phyloP scores from a whole-genome alignment of 2,888 invertebrate genomes.

The Torymus auratus region DNA sequence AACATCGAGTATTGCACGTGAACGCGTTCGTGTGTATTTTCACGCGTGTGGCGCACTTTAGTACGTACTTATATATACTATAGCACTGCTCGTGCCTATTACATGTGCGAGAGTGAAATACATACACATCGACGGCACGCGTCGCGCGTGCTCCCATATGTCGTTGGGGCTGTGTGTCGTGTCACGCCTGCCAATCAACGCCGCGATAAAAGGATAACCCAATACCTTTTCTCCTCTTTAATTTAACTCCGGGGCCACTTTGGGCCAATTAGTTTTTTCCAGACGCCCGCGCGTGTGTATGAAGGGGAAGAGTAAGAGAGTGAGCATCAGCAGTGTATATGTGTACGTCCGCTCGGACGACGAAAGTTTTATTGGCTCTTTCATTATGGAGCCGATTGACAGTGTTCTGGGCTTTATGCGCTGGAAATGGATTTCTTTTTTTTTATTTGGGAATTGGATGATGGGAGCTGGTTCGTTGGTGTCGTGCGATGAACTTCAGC shows the following conservation, averaged over 20 bases:
- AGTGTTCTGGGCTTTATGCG: not conserved
- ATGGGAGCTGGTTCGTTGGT: too few relatives aligned
- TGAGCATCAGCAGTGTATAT: not conserved
- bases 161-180: constrained; percentile 16
- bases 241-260: constrained; percentile 41
- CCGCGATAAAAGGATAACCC: constrained; percentile 33
- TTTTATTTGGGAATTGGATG: too few relatives aligned
- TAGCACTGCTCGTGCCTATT: too few relatives aligned
- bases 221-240: constrained; percentile 4
- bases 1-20: too few relatives aligned
- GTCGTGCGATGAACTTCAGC: too few relatives aligned
- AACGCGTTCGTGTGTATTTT: too few relatives aligned
- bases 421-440: too few relatives aligned
- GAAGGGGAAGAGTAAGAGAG: not conserved
- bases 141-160: constrained; percentile 17
- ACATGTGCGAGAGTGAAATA: too few relatives aligned
- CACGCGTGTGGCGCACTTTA: too few relatives aligned
- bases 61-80: too few relatives aligned
- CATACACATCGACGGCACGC: constrained; percentile 20
- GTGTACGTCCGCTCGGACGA: not conserved
- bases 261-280: constrained; percentile 40
- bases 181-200: constrained; percentile 53
- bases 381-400: not conserved
- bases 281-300: not conserved
- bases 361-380: constrained; percentile 4